Base-by-base conservation (phyloP, 2,888 invertebrate genomes). In the Sphaerophoria taeniata region DNA sequence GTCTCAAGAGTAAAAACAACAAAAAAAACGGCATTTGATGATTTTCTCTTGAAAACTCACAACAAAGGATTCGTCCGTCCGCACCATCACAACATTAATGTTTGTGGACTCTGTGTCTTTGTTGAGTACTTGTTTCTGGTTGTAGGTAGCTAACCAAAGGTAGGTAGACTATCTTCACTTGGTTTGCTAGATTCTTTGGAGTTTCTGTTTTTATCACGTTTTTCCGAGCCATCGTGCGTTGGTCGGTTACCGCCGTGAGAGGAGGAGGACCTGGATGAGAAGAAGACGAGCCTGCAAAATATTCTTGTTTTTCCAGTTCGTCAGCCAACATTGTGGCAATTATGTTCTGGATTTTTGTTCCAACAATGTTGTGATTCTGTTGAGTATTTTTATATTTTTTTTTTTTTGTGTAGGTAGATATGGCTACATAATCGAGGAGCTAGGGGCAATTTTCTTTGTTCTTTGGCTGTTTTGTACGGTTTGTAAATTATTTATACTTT, bases 241-340 rank as follows among this genome's bases (percentile, higher is more conserved):
- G 61, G n/a, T 6, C 9, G 33, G 14, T 24, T n/a, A n/a, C n/a
- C 24, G 24, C 24, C 2, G 24, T 24, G 24, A 24, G 24, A 24
- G 24, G 24, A n/a, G n/a, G n/a, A n/a, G n/a, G n/a, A n/a, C n/a
- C n/a, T n/a, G 31, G 14, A 47, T 53, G 31, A 61, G 60, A 34
- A 69, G 53, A 33, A 49, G 55, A 43, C 39, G 61, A 33, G 39
- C 67, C 67, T 43, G 67, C 67, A 67, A 67, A 67, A 81, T 58
- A 77, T 78, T 83, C 82, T 78, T 49, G 82, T 83, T 83, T 83
- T 83, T 83, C 82, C 73, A 83, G 82, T 78, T 73, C 69, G 82
- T 83, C 82, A 82, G 69, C 61, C 77, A 77, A 73, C 77, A 73
- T 77, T 73, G 82, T 77, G 72, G 82, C 77, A 82, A 82, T 82